Evolutionary conservation across 2,888 invertebrate genomes (phyloP), one percentile per base, ranked within the genome.

Genomic region (Arctia plantaginis): DNA sequence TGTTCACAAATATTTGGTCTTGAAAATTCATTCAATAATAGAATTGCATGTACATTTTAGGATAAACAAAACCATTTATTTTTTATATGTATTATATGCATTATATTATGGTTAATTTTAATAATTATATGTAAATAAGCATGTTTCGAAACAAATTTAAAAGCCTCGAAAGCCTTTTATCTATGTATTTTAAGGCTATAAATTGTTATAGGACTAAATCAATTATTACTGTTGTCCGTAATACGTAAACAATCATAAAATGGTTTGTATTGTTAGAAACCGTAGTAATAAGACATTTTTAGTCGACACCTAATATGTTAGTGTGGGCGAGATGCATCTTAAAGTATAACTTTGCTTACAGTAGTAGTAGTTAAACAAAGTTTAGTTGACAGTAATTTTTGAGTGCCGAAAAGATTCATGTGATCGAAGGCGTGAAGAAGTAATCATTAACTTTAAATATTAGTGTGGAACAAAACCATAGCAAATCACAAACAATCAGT

Each of bases 401-500:
- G n/a, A n/a, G 47, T 47, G 23, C 20, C 20, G 1, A 20, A 47
- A 20, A 23, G 0, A 23, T 47, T 47, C 6, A 47, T 20, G 47
- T 47, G 20, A 47, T 47, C 23, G 23, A 47, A 20, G 23, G 1
- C 20, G 23, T 51, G 8, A 15, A 51, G 51, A 51, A 51, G 51
- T 66, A 27, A 35, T 3, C 1, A 20, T 47, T 41, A 7, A n/a
- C 15, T 51, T 23, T 23, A 13, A 23, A 20, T n/a, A 47, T 18
- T 13, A 39, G 27, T 20, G 55, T 55, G 10, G 39, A 73, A 66
- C 27, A 30, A 33, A 65, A 39, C 59, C 59, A 64, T 67, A 71
- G 20, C 66, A 69, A 71, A 41, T 59, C n/a, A 67, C 65, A 66
- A 59, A 20, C 18, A 20, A 69, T 69, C 15, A 18, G 30, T 30